phyloP scores from a whole-genome alignment of 2,797 vertebrate genomes.

The Chelonia mydas region DNA sequence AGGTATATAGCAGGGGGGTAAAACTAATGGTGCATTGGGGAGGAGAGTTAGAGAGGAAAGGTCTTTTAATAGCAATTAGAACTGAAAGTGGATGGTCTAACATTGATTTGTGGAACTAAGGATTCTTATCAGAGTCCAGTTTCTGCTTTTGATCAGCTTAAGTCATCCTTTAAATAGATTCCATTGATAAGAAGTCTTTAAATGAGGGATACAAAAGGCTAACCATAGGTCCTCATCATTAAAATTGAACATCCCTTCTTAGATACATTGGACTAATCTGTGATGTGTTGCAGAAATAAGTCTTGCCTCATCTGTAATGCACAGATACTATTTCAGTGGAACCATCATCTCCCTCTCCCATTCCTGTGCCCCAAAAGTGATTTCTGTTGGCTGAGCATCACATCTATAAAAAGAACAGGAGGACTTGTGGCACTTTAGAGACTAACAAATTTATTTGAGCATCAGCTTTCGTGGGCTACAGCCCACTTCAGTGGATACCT shows the following conservation, averaged over 20 bases:
- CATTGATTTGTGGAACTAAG: conserved; percentile 37
- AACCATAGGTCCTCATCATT: conserved; percentile 41
- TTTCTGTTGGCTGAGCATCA: not conserved
- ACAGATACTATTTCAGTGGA: not conserved
- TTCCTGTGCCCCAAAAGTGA: not conserved
- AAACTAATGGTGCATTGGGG: not conserved
- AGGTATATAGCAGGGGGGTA: not conserved
- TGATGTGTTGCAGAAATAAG: not conserved
- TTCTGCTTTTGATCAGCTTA: conserved; percentile 52
- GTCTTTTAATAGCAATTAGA: not conserved
- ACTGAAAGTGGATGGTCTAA: not conserved
- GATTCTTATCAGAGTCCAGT: not conserved
- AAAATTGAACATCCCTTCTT: not conserved
- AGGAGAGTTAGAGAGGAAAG: conserved; percentile 10
- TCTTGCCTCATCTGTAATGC: not conserved
- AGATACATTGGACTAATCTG: not conserved
- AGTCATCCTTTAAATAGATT: conserved; percentile 28
- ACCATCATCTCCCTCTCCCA: not conserved
- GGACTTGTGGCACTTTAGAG: too few species aligned
- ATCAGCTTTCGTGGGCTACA: too few species aligned
- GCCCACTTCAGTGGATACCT: too few species aligned
- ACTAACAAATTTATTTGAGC: too few species aligned
- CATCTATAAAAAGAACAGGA: not conserved
- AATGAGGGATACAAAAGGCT: conserved; percentile 36
- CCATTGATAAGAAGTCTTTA: conserved; percentile 27